phyloP scores from a whole-genome alignment of 2,113 vertebrate species.

The Cavia aperea region DNA sequence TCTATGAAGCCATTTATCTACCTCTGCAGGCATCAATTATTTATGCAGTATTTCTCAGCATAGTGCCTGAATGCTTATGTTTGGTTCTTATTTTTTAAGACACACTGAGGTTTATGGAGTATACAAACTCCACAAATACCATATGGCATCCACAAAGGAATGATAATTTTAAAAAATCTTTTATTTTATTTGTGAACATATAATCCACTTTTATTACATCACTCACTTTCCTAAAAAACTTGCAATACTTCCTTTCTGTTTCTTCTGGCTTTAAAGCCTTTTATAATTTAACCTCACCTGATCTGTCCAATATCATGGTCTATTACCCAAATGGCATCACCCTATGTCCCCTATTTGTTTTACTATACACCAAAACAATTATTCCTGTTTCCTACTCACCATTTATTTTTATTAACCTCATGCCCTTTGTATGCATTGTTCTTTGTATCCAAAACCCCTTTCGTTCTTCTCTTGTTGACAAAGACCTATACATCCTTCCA shows the following conservation, averaged over 20 bases:
- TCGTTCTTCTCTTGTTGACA: neutral
- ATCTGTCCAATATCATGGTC: neutral
- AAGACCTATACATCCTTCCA: neutral
- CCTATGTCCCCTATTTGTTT: neutral
- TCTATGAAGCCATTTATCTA: neutral
- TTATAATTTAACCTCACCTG: conserved; percentile 16
- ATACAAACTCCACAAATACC: neutral
- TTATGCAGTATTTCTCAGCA: conserved; percentile 23
- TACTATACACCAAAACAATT: neutral
- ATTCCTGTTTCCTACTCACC: neutral
- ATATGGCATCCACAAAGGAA: neutral
- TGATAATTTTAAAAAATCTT: neutral
- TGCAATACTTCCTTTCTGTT: neutral
- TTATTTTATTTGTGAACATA: conserved; percentile 18
- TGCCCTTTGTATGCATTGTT: neutral
- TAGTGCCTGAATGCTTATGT: neutral
- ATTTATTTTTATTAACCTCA: neutral
- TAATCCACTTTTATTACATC: conserved; percentile 2
- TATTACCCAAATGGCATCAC: neutral
- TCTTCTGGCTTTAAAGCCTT: neutral
- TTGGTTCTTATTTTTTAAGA: conserved; percentile 20
- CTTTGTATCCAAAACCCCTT: neutral
- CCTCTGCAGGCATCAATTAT: neutral
- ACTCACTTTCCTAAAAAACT: neutral
- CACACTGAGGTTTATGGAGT: neutral